phyloP scores from a whole-genome alignment of 2,888 invertebrate genomes.

The Protonemura montana region DNA sequence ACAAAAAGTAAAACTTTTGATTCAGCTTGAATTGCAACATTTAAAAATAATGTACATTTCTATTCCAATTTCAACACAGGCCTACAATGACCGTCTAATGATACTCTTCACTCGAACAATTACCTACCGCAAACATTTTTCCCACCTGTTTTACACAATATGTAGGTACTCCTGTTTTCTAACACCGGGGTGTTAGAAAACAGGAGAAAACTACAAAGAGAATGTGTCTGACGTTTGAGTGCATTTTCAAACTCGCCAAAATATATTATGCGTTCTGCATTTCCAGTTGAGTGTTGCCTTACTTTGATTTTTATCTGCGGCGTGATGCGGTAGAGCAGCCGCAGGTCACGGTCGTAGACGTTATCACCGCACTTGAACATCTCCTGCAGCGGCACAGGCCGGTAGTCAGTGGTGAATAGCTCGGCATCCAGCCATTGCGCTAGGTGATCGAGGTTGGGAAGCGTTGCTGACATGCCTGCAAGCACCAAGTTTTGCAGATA shows the following conservation, averaged over 20 bases:
- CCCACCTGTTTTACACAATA: too few relatives aligned
- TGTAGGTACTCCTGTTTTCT: too few relatives aligned
- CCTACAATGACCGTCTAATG: too few relatives aligned
- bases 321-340: constrained; percentile 49
- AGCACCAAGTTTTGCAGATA: not conserved
- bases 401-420: constrained; percentile 83
- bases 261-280: too few relatives aligned
- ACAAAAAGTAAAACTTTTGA: too few relatives aligned
- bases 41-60: too few relatives aligned
- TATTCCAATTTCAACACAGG: too few relatives aligned
- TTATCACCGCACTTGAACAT: constrained; percentile 75
- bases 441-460: constrained; percentile 85
- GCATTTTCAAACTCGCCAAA: not conserved
- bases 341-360: constrained; percentile 56
- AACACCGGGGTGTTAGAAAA: too few relatives aligned
- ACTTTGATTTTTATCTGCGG: constrained; percentile 52
- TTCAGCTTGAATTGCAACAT: too few relatives aligned
- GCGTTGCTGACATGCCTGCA: constrained; percentile 91
- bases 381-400: constrained; percentile 89
- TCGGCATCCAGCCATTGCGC: constrained; percentile 91
- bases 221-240: not conserved
- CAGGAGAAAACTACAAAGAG: constrained; percentile 51
- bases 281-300: constrained; percentile 1
- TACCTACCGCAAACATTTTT: too few relatives aligned
- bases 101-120: too few relatives aligned